Evolutionary conservation across 2,888 invertebrate species (phyloP), one percentile per base, ranked within the genome.

Genomic region (Tupiocoris notatus): DNA sequence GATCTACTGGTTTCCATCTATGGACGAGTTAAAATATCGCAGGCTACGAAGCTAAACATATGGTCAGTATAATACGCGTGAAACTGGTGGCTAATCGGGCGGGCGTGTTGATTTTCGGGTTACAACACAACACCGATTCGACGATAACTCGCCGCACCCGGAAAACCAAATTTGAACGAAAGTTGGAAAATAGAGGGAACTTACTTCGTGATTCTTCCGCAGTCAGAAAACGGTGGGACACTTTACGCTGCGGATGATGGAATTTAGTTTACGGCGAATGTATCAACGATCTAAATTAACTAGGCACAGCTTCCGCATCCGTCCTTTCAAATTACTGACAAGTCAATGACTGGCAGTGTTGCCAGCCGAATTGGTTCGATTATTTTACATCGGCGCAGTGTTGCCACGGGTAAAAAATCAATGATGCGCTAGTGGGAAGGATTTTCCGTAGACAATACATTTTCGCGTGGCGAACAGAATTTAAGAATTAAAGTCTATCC

Each of bases 301-400:
- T 61, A 62, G 63, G 22, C 73, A 73, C 73, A 73, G 73, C 63
- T 62, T 73, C 73, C 73, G 73, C 39, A 73, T 73, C 73, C 73
- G 62, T 39, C 39, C 39, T 3, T 73, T 58, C 21, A 62, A 73
- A 62, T 73, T 73, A 73, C 73, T 70, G 70, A 70, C 70, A 70
- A 23, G 63, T 73, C 73, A 73, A 73, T 73, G 73, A 73, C 61
- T 73, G 17, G 17, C 73, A 73, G 54, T 62, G 73, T 18, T 25
- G 73, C 73, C 73, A 73, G 61, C 57, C 25, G 65, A 57, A 67
- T 59, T 59, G 59, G 39, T 39, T 39, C 39, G 39, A 39, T 12
- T 12, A 39, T 39, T 39, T 39, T 39, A 39, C 39, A 39, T n/a
- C n/a, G n/a, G n/a, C n/a, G n/a, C 39, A 39, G 39, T 39, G 39